Percentiles rank a stretch among this genome's conserved stretches.
These are phyloP conservation scores for Tachysurus fulvidraco DNA, from an alignment of 2,113 vertebrate species.

Conservation along the genomic window DNA sequence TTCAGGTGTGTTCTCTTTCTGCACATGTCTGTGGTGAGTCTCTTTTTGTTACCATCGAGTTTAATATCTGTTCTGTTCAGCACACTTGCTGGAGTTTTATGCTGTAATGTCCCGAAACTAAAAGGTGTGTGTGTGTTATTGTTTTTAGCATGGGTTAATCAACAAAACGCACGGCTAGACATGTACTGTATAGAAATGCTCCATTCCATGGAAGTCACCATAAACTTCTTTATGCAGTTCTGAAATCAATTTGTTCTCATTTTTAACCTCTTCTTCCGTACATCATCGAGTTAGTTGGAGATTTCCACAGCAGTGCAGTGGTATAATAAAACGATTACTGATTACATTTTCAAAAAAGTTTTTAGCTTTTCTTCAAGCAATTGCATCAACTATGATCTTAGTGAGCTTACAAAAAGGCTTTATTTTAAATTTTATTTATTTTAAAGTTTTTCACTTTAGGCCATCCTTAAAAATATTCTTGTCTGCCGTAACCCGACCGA, in stretches of 20 bases:
- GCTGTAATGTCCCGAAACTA: not conserved
- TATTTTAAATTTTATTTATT: not conserved
- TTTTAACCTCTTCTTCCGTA: not conserved
- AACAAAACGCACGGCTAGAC: not conserved
- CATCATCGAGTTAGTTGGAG: not conserved
- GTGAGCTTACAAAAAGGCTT: not conserved
- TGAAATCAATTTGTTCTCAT: not conserved
- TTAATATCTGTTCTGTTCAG: not conserved
- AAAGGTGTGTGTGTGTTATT: not conserved
- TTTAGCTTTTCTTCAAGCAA: not conserved
- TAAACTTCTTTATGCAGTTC: not conserved
- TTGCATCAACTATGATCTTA: not conserved
- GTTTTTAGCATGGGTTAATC: not conserved
- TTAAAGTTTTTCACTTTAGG: too few relatives aligned
- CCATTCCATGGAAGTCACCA: not conserved
- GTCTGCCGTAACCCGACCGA: too few relatives aligned
- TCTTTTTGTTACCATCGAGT: not conserved
- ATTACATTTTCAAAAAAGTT: not conserved
- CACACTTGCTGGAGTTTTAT: not conserved
- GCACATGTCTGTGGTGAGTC: conserved; percentile 33
- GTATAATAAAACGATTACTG: not conserved
- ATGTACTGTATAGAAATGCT: not conserved
- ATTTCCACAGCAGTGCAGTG: not conserved
- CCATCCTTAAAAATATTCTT: too few relatives aligned
- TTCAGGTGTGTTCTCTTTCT: not conserved